phyloP scores from a whole-genome alignment of 2,888 invertebrate genomes.

The Cistogaster globosa region DNA sequence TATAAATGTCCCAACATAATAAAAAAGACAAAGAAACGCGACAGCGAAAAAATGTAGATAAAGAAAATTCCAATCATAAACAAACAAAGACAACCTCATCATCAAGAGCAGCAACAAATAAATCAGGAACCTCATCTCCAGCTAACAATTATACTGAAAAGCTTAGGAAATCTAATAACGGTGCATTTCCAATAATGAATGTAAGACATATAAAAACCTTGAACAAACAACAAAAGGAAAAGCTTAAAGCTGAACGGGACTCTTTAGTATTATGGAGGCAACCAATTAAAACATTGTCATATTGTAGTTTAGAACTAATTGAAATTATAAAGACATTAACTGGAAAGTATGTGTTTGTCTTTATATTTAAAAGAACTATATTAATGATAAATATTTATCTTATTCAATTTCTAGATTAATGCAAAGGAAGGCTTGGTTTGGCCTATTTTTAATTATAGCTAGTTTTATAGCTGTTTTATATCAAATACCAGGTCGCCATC shows the following conservation, averaged over 20 bases:
- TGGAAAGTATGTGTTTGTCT: constrained; percentile 84
- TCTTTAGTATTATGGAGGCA: constrained; percentile 91
- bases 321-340: constrained; percentile 86
- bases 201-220: constrained; percentile 68
- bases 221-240: constrained; percentile 80
- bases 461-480: constrained; percentile 80
- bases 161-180: constrained; percentile 61
- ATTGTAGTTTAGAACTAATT: constrained; percentile 89
- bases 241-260: constrained; percentile 86
- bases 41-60: constrained; percentile 72
- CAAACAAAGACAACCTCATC: constrained; percentile 72
- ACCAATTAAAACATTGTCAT: constrained; percentile 91
- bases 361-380: neutral
- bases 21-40: constrained; percentile 77
- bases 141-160: constrained; percentile 73
- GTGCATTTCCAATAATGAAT: constrained; percentile 65
- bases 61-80: constrained; percentile 71
- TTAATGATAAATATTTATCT: neutral
- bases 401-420: constrained; percentile 76
- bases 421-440: constrained; percentile 80
- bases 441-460: constrained; percentile 80
- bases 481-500: constrained; percentile 82
- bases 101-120: constrained; percentile 25
- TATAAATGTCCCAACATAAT: constrained; percentile 79
- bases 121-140: constrained; percentile 13